Percentiles rank a stretch among this genome's conserved stretches.
phyloP scores from a whole-genome alignment of 2,113 vertebrate genomes.

The Micromys minutus region DNA sequence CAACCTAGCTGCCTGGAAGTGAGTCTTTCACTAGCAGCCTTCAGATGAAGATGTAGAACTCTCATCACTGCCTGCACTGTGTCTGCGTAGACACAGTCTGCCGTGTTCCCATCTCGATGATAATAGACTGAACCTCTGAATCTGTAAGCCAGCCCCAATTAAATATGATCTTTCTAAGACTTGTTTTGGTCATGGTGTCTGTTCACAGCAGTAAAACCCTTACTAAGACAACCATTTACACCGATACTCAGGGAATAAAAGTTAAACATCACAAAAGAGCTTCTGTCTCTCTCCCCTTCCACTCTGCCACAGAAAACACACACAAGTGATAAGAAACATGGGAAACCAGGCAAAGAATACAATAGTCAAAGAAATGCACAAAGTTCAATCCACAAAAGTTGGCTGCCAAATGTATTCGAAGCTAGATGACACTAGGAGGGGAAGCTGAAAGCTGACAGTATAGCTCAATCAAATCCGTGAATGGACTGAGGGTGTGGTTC shows the following conservation, averaged over 20 bases:
- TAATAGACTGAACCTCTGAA: too few relatives aligned
- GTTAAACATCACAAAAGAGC: neutral
- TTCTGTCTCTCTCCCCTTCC: neutral
- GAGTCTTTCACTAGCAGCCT: too few relatives aligned
- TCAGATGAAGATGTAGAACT: too few relatives aligned
- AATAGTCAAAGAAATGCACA: neutral
- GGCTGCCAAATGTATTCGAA: constrained; percentile 9
- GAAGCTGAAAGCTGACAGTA: neutral
- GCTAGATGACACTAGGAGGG: neutral
- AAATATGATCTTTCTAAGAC: too few relatives aligned
- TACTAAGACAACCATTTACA: neutral
- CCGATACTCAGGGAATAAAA: constrained; percentile 39
- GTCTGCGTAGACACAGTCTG: too few relatives aligned
- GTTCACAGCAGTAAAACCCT: too few relatives aligned
- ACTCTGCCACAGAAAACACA: neutral
- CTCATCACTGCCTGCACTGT: too few relatives aligned
- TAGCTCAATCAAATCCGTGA: neutral
- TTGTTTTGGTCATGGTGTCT: too few relatives aligned
- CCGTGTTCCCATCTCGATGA: too few relatives aligned
- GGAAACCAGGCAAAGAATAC: neutral
- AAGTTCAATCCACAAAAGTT: neutral
- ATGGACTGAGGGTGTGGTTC: neutral
- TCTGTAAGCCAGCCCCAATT: too few relatives aligned
- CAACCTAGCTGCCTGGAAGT: too few relatives aligned
- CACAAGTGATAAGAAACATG: neutral